phyloP scores from a whole-genome alignment of 2,888 invertebrate genomes.

The Eurytoma adleriae region DNA sequence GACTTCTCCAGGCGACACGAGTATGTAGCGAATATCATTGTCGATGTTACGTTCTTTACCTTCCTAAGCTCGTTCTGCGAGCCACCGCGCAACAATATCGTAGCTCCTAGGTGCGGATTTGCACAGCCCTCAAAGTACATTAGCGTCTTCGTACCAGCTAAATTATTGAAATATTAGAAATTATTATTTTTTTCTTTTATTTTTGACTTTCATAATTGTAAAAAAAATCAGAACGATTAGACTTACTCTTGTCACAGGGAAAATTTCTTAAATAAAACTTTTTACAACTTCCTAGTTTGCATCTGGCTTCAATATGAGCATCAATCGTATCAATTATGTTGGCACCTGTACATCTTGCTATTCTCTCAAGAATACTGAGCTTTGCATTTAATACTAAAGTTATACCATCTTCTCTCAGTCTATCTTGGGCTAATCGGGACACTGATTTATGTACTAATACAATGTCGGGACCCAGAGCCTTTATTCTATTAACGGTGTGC shows the following conservation, averaged over 20 bases:
- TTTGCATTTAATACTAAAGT: constrained; percentile 93
- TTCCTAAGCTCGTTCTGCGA: constrained; percentile 84
- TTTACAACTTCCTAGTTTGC: constrained; percentile 89
- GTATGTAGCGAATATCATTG: constrained; percentile 90
- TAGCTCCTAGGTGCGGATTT: constrained; percentile 88
- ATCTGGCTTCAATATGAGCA: constrained; percentile 86
- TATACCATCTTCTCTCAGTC: constrained; percentile 87
- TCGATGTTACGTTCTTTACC: constrained; percentile 89
- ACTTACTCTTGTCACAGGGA: constrained; percentile 76
- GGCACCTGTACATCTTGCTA: constrained; percentile 88
- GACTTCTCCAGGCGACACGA: constrained; percentile 95
- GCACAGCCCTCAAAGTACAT: constrained; percentile 96
- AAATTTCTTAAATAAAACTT: constrained; percentile 85
- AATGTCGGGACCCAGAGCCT: constrained; percentile 89
- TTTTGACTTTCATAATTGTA: background rate
- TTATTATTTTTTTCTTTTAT: background rate
- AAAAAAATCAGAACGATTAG: background rate
- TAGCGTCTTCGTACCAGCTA: constrained; percentile 86
- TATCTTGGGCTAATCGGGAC: constrained; percentile 90
- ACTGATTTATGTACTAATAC: constrained; percentile 94
- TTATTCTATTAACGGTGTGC: constrained; percentile 90
- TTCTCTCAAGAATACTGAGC: constrained; percentile 85
- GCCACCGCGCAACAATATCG: constrained; percentile 90
- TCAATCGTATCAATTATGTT: constrained; percentile 92
- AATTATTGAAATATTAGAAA: background rate